Percentiles rank a stretch among this genome's conserved stretches.
Conservation (phyloP, 2,888 invertebrate species). For the Neoascia interrupta region DNA sequence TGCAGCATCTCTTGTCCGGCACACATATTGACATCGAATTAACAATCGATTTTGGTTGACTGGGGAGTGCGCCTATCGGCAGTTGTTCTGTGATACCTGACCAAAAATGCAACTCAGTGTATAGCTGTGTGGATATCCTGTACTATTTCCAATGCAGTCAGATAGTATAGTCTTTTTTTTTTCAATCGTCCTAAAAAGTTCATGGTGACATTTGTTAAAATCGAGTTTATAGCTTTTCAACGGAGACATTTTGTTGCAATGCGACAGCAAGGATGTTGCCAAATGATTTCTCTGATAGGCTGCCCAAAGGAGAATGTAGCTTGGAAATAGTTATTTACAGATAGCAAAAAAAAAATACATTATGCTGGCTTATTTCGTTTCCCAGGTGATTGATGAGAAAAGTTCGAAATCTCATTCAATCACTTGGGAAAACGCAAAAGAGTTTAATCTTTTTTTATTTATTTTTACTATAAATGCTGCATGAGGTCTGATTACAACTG, state of each 20-base stretch:
- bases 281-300: slow-evolving; percentile 56
- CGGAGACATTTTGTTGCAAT: slow-evolving; percentile 58
- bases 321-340: slow-evolving; percentile 28
- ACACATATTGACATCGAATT: slow-evolving; percentile 51
- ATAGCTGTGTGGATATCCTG: too few relatives aligned
- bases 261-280: slow-evolving; percentile 60
- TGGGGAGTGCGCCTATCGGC: slow-evolving; percentile 18
- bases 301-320: slow-evolving; percentile 8
- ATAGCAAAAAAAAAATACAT: slow-evolving; percentile 26
- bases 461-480: too few relatives aligned
- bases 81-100: slow-evolving; percentile 30
- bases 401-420: too few relatives aligned
- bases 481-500: too few relatives aligned
- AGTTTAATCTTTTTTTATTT: too few relatives aligned
- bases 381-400: too few relatives aligned
- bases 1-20: slow-evolving; percentile 18
- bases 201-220: slow-evolving; percentile 57
- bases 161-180: neutral
- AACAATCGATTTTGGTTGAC: slow-evolving; percentile 56
- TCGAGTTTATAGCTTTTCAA: slow-evolving; percentile 48
- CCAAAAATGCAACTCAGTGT: slow-evolving; percentile 30
- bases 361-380: too few relatives aligned
- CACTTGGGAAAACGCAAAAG: too few relatives aligned
- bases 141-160: too few relatives aligned
- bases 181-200: slow-evolving; percentile 10